Evolutionary conservation across 2,113 vertebrate genomes (phyloP).

Genomic region (Pseudopodoces humilis): DNA sequence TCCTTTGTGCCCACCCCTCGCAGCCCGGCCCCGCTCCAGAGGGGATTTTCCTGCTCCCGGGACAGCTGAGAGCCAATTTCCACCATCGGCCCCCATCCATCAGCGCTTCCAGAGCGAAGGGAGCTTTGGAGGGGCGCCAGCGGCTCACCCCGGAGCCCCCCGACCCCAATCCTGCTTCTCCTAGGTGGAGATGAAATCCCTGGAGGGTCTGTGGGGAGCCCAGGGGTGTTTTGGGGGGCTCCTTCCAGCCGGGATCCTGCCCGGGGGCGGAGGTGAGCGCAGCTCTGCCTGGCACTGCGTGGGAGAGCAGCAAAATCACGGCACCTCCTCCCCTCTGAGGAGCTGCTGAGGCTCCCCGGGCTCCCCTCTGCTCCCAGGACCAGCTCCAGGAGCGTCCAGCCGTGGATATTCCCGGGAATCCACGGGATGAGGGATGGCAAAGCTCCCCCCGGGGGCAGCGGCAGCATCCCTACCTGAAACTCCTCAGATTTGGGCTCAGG

Average conservation of each 20-base stretch:
- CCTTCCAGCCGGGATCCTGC: background rate
- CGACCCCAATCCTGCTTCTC: background rate
- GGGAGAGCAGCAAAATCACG: background rate
- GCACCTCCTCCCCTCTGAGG: background rate
- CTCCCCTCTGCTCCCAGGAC: background rate
- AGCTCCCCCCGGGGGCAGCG: background rate
- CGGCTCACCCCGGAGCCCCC: background rate
- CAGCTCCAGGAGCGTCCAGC: accelerated
- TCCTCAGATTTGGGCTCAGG: accelerated
- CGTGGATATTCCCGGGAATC: accelerated
- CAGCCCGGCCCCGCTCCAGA: accelerated
- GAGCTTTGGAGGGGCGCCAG: background rate
- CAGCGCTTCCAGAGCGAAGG: background rate
- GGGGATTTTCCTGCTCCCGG: background rate
- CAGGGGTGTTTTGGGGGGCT: background rate
- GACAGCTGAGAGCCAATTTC: background rate
- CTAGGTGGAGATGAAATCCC: background rate
- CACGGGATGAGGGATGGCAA: background rate
- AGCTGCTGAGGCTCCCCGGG: background rate
- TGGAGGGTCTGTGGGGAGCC: too few species aligned
- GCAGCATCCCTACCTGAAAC: background rate
- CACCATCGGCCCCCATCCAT: background rate
- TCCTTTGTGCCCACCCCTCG: background rate
- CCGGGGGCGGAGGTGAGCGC: background rate
- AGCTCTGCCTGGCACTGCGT: background rate